A percentile compares a stretch with the other conserved stretches of the same genome.
Conservation (phyloP, 2,797 vertebrate genomes). For the Neosilurus hyrtlii region DNA sequence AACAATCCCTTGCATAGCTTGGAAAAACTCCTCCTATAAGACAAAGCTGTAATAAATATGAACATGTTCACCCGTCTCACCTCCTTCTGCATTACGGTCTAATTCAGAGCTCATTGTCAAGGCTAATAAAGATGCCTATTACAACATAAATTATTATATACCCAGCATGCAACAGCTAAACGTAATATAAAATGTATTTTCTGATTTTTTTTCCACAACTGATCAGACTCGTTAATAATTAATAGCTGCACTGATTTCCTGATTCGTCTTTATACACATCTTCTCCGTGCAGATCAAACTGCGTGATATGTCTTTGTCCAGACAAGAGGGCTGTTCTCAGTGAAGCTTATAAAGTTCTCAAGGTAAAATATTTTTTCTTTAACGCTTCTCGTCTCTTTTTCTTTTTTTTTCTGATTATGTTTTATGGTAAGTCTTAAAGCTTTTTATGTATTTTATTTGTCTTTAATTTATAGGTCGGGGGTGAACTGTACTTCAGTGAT, state of each 20-base stretch:
- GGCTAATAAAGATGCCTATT: no score
- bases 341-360: constrained; percentile 68
- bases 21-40: no score
- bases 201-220: neutral
- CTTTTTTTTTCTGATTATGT: neutral
- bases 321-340: constrained; percentile 72
- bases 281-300: constrained; percentile 69
- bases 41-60: no score
- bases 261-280: neutral
- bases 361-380: constrained; percentile 57
- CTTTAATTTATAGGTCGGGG: constrained; percentile 65
- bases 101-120: no score
- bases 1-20: no score
- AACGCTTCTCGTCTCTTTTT: neutral
- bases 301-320: constrained; percentile 75
- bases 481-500: constrained; percentile 77
- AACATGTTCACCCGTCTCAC: no score
- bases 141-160: no score
- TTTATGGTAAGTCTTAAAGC: neutral
- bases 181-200: no score
- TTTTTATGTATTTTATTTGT: neutral
- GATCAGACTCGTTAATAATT: neutral
- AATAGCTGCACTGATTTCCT: neutral
- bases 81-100: no score
- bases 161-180: no score